Percentiles rank a stretch among this genome's conserved stretches.
Evolutionary conservation across 2,113 vertebrate species (phyloP).

Genomic region (Mesembrinibis cayennensis): DNA sequence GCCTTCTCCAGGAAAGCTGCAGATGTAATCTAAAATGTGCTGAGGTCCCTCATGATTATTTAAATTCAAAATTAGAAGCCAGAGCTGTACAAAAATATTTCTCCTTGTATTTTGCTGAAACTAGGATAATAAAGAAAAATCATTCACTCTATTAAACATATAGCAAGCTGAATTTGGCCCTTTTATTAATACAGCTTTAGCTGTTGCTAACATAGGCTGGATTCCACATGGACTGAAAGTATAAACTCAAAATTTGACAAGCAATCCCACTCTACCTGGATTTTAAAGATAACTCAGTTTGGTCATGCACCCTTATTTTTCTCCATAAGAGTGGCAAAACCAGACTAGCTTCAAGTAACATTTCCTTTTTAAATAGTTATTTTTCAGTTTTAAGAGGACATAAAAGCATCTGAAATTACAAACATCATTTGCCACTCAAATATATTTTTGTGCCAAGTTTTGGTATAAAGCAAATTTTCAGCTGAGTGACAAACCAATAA

Average conservation of each 20-base stretch:
- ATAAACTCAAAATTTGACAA: neutral
- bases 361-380: constrained; percentile 1
- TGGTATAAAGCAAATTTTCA: constrained; percentile 30
- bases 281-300: neutral
- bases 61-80: constrained; percentile 2
- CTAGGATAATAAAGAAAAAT: neutral
- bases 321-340: neutral
- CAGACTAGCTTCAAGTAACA: neutral
- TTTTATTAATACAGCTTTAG: neutral
- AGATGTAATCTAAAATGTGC: constrained; percentile 5
- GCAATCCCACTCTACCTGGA: neutral
- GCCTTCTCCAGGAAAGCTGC: neutral
- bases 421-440: constrained; percentile 12
- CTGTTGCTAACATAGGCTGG: neutral
- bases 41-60: constrained; percentile 15
- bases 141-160: neutral
- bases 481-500: constrained; percentile 34
- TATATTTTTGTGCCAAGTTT: constrained; percentile 31
- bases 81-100: neutral
- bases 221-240: neutral
- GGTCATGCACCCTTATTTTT: neutral
- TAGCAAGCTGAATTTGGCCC: neutral
- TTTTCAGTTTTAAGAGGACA: constrained; percentile 23
- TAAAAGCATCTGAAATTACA: constrained; percentile 3
- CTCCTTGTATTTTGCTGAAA: neutral